Evolutionary conservation across 2,113 vertebrate species (phyloP), one percentile per base, ranked within the genome.

Genomic region (Talpa occidentalis): DNA sequence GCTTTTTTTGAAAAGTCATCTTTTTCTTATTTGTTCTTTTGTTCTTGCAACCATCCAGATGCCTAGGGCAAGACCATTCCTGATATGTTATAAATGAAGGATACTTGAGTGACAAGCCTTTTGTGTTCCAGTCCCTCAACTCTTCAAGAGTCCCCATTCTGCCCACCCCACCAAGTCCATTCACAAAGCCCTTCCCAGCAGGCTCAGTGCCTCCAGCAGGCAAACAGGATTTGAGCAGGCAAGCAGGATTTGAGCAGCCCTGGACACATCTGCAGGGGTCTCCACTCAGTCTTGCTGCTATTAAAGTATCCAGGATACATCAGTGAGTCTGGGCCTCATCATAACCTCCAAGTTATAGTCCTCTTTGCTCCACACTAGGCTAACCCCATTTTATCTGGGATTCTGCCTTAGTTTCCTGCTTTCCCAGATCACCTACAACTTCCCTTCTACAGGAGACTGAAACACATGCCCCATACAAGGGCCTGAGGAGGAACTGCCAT

Each of bases 21-120:
- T 80, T 93, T 85, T 88, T 44, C 21, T 5, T 54, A 52, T 40
- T 92, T 97, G 22, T 89, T 86, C 49, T 28, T 82, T 95, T 93
- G 49, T 77, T 76, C 88, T 74, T 94, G 56, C 44, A 88, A 64
- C 66, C 8, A 52, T 74, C n/a, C 44, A 59, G 88, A 91, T 69
- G 37, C 37, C 64, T 59, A 3, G 66, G 37, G 73, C 90, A 90
- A 78, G 67, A 28, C 21, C 56, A 90, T 32, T 56, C 73, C 17
- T 19, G 26, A 28, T n/a, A 35, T 64, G 17, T 5, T 47, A 2
- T n/a, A 92, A 92, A 86, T 94, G 77, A 88, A 64, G 32, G 76
- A 80, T 19, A 54, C 22, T 12, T 24, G 67, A 96, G 62, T 78
- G 44, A 91, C 77, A 35, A 93, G 54, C 22, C 52, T 90, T 89